Base-by-base conservation (phyloP, 1,140 invertebrate genomes). In the Drosophila watanabei region DNA sequence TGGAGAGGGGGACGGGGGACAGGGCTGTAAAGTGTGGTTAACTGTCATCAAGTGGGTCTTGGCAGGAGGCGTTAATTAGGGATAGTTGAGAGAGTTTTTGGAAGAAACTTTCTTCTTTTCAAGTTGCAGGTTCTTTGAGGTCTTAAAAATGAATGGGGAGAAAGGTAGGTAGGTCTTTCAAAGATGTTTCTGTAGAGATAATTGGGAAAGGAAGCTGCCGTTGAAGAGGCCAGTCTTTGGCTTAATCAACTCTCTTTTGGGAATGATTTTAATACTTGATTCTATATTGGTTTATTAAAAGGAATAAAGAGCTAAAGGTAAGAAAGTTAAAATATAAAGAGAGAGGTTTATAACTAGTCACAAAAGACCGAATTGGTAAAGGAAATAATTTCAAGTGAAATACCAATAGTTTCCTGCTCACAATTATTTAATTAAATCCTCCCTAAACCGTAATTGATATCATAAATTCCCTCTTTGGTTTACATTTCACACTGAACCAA, bases 11-110 rank as follows among this genome's bases (percentile, higher is more conserved):
- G n/a, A n/a, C n/a, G n/a, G n/a, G 4, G 14, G 32, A 24, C 48
- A 3, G 6, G 20, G 6, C 30, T 63, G 59, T 30, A 32, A 61
- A 73, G 69, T 73, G 69, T 49, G 56, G 68, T 45, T 75, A 75
- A 73, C 71, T 73, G 70, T 73, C 70, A 60, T 73, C 68, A 73
- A 73, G 71, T 75, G 69, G 69, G 68, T 57, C 69, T 51, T 46
- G 65, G 43, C 65, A 68, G 63, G 61, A 73, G 56, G 70, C 71
- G 71, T 73, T 73, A 73, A 73, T 73, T 73, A 73, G 70, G 71
- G 56, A 73, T 61, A 73, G 56, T 73, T 73, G 70, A 35, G 54
- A 57, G 54, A 57, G 35, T 39, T 57, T 56, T 57, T 28, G 20
- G 33, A 49, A 56, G 56, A 52, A 61, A 61, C 68, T 73, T 73